Percentiles rank a stretch among this genome's conserved stretches.
phyloP scores from a whole-genome alignment of 2,888 invertebrate species.

The Bombylius major region DNA sequence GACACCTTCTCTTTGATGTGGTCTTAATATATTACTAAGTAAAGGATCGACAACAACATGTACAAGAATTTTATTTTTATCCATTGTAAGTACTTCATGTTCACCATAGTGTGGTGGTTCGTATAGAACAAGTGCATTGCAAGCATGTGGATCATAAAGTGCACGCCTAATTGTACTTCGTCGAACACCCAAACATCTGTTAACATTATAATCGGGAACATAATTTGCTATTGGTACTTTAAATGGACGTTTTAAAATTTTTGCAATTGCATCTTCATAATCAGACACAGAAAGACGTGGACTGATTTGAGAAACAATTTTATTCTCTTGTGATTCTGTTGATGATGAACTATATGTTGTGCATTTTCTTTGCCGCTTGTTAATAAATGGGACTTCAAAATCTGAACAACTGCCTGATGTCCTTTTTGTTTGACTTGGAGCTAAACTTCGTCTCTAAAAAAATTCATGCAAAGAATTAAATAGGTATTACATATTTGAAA shows the following conservation, averaged over 20 bases:
- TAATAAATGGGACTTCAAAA: constrained; percentile 43
- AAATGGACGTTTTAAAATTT: constrained; percentile 74
- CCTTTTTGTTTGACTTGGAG: constrained; percentile 60
- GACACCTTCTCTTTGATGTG: constrained; percentile 97
- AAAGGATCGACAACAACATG: constrained; percentile 97
- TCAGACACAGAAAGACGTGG: constrained; percentile 37
- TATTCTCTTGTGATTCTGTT: constrained; percentile 19
- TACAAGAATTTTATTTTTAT: constrained; percentile 50
- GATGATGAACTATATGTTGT: constrained; percentile 18
- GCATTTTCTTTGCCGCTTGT: constrained; percentile 39
- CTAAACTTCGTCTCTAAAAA: constrained; percentile 49
- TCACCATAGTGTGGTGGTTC: constrained; percentile 71
- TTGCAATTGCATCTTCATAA: constrained; percentile 70
- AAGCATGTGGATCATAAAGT: constrained; percentile 83
- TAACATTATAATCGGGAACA: constrained; percentile 53
- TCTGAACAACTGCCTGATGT: constrained; percentile 31
- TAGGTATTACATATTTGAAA: no score
- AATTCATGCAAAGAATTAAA: no score
- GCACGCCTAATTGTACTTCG: constrained; percentile 47
- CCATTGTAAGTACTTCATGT: constrained; percentile 76
- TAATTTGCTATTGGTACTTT: constrained; percentile 89
- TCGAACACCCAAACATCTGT: constrained; percentile 69
- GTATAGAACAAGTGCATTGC: constrained; percentile 81
- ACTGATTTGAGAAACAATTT: constrained; percentile 23
- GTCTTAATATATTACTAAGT: constrained; percentile 77